Conservation (phyloP, 1,140 invertebrate genomes). For the Magallana gigas region DNA sequence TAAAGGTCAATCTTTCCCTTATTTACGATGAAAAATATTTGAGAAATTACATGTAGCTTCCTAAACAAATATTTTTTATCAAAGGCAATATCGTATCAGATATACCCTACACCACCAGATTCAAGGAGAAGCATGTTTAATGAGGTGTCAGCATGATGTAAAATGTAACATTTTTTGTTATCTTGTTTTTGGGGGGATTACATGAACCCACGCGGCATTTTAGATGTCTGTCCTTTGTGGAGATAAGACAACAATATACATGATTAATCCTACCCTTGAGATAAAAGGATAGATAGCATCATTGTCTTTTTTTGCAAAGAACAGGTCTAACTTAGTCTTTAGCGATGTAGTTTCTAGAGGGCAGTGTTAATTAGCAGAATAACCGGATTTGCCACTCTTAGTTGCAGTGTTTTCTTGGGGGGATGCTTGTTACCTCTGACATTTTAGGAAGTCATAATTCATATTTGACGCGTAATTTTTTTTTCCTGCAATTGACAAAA, state of each 20-base stretch:
- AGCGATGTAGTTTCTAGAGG: conserved; percentile 12
- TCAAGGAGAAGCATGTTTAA: not conserved
- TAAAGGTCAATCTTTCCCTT: no score
- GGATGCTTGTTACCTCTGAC: conserved; percentile 21
- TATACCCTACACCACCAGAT: no score
- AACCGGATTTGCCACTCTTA: conserved; percentile 24
- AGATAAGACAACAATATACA: conserved; percentile 18
- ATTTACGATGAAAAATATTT: no score
- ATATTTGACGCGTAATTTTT: conserved; percentile 3
- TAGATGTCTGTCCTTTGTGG: conserved; percentile 2
- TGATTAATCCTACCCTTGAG: conserved; percentile 34
- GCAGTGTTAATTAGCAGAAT: not conserved
- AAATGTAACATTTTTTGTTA: conserved; percentile 21
- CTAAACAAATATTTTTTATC: no score
- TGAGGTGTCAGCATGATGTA: conserved; percentile 15
- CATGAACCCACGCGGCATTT: not conserved
- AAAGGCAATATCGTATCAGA: no score
- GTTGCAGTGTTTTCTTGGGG: conserved; percentile 11
- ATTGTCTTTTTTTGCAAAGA: not conserved
- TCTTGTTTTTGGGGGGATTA: conserved; percentile 20
- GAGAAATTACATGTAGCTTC: no score
- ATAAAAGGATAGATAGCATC: conserved; percentile 19
- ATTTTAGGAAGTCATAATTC: conserved; percentile 32
- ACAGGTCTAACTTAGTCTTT: not conserved
- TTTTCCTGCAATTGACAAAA: not conserved